A percentile compares a stretch with the other conserved stretches of the same genome.
Evolutionary conservation across 2,113 vertebrate species (phyloP).

Genomic region (Tringa solitaria): DNA sequence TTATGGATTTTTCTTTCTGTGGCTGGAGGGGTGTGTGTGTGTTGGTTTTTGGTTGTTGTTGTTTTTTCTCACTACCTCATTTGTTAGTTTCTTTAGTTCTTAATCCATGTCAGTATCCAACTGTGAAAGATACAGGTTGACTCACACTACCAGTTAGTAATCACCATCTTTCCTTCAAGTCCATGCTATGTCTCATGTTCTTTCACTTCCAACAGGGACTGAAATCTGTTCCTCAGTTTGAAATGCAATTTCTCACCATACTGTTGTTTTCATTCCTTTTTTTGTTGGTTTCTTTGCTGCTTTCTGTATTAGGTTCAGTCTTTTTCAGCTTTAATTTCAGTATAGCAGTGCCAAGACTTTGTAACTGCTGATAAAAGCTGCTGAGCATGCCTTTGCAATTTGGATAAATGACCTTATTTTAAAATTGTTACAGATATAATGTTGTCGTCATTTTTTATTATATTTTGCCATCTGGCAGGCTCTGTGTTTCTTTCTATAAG

Average conservation of each 20-base stretch:
- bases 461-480: background rate
- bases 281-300: background rate
- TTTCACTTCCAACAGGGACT: background rate
- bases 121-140: background rate
- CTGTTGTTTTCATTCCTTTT: background rate
- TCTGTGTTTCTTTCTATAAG: background rate
- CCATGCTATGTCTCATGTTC: background rate
- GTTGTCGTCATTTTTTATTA: background rate
- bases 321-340: background rate
- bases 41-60: background rate
- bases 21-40: no score
- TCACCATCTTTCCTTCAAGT: background rate
- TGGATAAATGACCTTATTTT: background rate
- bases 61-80: background rate
- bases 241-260: background rate
- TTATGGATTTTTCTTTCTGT: background rate
- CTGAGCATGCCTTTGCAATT: background rate
- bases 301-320: background rate
- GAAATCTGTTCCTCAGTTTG: background rate
- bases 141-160: background rate
- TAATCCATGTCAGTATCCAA: background rate
- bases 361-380: background rate
- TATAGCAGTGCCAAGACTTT: background rate
- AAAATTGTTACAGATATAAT: constrained; percentile 5
- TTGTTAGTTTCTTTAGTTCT: background rate